Evolutionary conservation across 2,113 vertebrate species (phyloP), one percentile per base, ranked within the genome.

Genomic region (Eurypyga helias): DNA sequence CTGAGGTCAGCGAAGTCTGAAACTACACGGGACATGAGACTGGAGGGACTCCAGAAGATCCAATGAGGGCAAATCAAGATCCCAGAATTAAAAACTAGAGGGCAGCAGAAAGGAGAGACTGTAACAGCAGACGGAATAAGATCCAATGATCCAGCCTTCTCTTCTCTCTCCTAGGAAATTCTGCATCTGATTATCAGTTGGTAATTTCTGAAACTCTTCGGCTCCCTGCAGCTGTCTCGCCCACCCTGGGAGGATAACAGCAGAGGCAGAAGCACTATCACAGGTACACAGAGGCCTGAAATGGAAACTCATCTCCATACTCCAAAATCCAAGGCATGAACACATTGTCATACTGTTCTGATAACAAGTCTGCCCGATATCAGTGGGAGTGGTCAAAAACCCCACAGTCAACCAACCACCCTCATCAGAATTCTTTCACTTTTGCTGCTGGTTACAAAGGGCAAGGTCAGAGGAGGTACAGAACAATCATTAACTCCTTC

Each of bases 401-500:
- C 1, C 13, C 25, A 62, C 28, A 88, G 20, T 12, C 33, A 71
- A 77, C 1, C 48, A 81, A 18, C 18, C 10, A 26, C 3, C 7
- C 62, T 23, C 78, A 43, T 5, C 67, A 60, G 70, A 79, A 64
- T 78, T 88, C 46, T 62, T 79, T 81, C 51, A 41, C 55, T 96
- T 95, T 73, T 81, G 67, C 67, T 93, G 20, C 64, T 61, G 45
- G 46, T 58, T 81, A 52, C 76, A 78, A 86, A 89, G 71, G 29
- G 14, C 46, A 55, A 92, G 43, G 76, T 29, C 79, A 77, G 64
- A 52, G 17, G 8, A 87, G 36, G 26, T 31, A 28, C 43, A 51
- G 43, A 75, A 78, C 72, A 86, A 69, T 66, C 36, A 89, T 83
- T 71, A 95, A 93, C 72, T 66, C 41, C 6, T 48, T 73, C 60